A percentile compares a stretch with the other conserved stretches of the same genome.
phyloP scores from a whole-genome alignment of 1,140 invertebrate species.

The Sycophaga agraensis region DNA sequence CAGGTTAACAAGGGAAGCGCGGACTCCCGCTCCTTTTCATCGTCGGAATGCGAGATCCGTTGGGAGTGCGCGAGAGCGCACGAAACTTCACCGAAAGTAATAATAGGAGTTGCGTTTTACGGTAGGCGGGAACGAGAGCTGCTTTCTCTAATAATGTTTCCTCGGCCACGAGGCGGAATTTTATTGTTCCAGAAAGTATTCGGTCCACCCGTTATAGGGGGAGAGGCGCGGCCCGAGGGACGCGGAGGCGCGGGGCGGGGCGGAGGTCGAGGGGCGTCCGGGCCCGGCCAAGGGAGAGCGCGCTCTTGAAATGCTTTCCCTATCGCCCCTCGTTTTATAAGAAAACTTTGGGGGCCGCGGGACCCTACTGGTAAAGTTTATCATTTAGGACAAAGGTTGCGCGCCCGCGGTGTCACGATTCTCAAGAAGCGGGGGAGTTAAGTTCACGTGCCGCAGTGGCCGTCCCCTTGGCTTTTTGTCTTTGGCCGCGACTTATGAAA shows the following conservation, averaged over 20 bases:
- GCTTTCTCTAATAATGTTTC: neutral
- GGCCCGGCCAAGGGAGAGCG: slow-evolving; percentile 34
- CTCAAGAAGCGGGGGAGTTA: slow-evolving; percentile 17
- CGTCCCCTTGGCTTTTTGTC: slow-evolving; percentile 9
- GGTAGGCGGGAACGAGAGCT: neutral
- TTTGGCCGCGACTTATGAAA: slow-evolving; percentile 4
- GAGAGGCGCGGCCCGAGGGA: neutral
- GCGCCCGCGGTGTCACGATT: slow-evolving; percentile 27
- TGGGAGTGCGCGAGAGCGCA: too few species aligned
- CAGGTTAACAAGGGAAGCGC: too few species aligned
- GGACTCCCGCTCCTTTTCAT: too few species aligned
- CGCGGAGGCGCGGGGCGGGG: too few species aligned
- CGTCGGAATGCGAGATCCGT: too few species aligned
- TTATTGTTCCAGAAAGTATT: slow-evolving; percentile 4
- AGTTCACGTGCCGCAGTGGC: slow-evolving; percentile 5
- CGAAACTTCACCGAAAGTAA: too few species aligned
- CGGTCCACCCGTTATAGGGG: neutral
- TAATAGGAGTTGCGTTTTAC: too few species aligned
- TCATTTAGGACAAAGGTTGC: slow-evolving; percentile 48
- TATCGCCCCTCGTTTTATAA: slow-evolving; percentile 43
- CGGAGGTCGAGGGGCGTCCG: neutral
- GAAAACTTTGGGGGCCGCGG: slow-evolving; percentile 40
- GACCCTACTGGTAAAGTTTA: slow-evolving; percentile 46
- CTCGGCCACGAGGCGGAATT: neutral
- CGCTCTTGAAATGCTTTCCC: slow-evolving; percentile 44